A percentile compares a stretch with the other conserved stretches of the same genome.
Evolutionary conservation across 2,113 vertebrate genomes (phyloP).

Genomic region (Chrysemys picta): DNA sequence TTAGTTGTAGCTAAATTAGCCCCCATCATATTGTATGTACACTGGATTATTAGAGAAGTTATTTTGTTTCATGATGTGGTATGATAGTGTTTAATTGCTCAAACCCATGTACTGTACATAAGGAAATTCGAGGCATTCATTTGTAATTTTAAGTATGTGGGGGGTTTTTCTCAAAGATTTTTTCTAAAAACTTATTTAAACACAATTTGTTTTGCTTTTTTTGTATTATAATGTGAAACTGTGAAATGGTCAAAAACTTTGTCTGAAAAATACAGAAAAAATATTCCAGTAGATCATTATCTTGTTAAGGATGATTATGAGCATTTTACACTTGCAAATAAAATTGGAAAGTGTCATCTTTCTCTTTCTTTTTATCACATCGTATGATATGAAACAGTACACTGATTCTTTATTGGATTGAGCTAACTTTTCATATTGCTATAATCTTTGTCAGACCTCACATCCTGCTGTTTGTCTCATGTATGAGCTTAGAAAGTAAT

Average conservation of each 20-base stretch:
- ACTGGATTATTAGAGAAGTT: not conserved
- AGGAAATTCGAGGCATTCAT: not conserved
- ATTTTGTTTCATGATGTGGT: not conserved
- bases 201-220: too few relatives aligned
- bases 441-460: not conserved
- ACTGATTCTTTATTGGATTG: not conserved
- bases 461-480: not conserved
- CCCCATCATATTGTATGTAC: too few relatives aligned
- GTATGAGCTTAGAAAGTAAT: not conserved
- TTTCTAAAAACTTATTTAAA: not conserved
- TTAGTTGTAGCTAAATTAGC: too few relatives aligned
- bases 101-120: not conserved
- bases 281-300: not conserved
- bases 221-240: too few relatives aligned
- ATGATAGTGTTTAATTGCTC: not conserved
- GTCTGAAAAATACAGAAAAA: not conserved
- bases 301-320: not conserved
- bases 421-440: not conserved
- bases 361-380: not conserved
- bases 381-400: not conserved
- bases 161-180: not conserved
- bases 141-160: not conserved
- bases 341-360: not conserved
- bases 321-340: accelerated
- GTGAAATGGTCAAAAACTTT: too few relatives aligned